Evolutionary conservation across 2,113 vertebrate species (phyloP), one percentile per base, ranked within the genome.

Genomic region (Nicator chloris): DNA sequence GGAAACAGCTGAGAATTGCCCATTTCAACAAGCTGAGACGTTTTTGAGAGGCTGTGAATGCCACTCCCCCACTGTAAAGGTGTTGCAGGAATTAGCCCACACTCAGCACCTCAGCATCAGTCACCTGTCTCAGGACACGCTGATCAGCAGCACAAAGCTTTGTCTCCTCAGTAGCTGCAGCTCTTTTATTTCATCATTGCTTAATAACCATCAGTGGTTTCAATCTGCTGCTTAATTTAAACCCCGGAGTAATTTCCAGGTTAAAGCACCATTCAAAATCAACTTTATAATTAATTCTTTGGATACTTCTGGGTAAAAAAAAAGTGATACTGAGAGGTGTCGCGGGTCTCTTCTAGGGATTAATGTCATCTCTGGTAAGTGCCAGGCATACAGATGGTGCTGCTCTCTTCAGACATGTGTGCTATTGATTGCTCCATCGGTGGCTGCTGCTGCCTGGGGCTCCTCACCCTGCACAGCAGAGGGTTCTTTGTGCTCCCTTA

Each of bases 361-460:
- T 86, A 78, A 64, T 53, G 22, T 83, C 90, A 81, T 37, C 1
- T 2, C 44, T 81, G 68, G 13, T 54, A 60, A 91, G 35, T 63
- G 76, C 33, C 56, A 78, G 54, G 75, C 39, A 37, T 81, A 77
- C 11, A 65, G 69, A 83, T 73, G 69, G 88, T 93, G 53, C 85
- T 94, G 66, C 71, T 80, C 90, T 83, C 72, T 78, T 63, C 64
- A 83, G 93, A 92, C 13, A 8, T 51, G 85, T 72, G 30, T 81
- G 85, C 76, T 95, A 94, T 94, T 75, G 90, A 95, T 88, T 86
- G 54, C 31, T 92, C 76, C 90, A 83, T 92, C 2, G n/a, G 90
- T 84, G 85, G 10, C 92, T 88, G 68, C n/a, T 20, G 84, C 79
- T 73, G 10, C 63, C 75, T 47, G 82, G 26, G 59, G 88, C 84